phyloP scores from a whole-genome alignment of 1,140 invertebrate genomes.

The Cyclargus thomasi region DNA sequence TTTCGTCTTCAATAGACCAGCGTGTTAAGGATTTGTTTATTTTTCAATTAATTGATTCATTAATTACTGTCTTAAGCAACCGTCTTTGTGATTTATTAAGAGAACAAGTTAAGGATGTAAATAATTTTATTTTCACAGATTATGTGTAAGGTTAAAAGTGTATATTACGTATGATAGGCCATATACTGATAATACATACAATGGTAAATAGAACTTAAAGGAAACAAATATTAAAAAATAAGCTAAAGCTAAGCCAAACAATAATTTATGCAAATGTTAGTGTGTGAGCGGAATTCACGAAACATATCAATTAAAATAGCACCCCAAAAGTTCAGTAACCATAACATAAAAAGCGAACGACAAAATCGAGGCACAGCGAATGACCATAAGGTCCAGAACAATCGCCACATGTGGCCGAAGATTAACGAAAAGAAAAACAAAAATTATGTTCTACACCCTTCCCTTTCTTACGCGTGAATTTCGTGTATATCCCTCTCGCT shows the following conservation, averaged over 20 bases:
- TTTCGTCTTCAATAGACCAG: conserved; percentile 33
- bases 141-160: too few species aligned
- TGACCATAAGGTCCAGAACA: conserved; percentile 71
- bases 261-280: background rate
- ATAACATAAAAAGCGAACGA: conserved; percentile 38
- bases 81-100: background rate
- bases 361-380: conserved; percentile 50
- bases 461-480: conserved; percentile 31
- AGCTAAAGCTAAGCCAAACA: background rate
- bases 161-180: too few species aligned
- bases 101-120: background rate
- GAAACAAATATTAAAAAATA: background rate
- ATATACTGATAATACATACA: too few species aligned
- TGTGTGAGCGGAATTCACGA: conserved; percentile 27
- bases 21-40: conserved; percentile 22
- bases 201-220: too few species aligned
- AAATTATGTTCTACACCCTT: conserved; percentile 47
- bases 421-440: conserved; percentile 71
- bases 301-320: conserved; percentile 45
- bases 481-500: conserved; percentile 34
- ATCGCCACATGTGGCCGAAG: conserved; percentile 71
- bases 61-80: background rate
- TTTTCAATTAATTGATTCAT: conserved; percentile 17
- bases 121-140: background rate
- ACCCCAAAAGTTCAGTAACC: conserved; percentile 50